Base-by-base conservation (phyloP, 2,797 vertebrate species). In the Tympanoctomys barrerae region DNA sequence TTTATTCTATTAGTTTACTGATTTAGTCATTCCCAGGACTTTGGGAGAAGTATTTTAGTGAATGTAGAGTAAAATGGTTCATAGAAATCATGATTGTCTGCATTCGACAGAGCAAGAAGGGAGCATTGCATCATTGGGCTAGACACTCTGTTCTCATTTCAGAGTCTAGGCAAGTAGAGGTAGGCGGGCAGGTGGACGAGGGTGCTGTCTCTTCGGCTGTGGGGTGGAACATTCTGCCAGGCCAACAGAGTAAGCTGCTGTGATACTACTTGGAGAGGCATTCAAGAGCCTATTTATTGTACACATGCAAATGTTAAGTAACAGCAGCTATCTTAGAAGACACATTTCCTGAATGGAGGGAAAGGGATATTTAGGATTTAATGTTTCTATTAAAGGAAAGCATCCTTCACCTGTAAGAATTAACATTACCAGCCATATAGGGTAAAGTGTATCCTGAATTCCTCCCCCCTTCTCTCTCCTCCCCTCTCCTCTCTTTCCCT, bases 41-140 rank as follows among this genome's bases (percentile, higher is more conserved):
- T 71, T 90, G 87, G 2, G 93, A 94, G 78, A 46, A 94, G 28
- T 39, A 94, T 39, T 82, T 88, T 68, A 89, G 24, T 94, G 83
- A 91, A 49, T 46, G 26, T 49, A 59, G 57, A 81, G 26, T 81
- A 75, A 93, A 73, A 87, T n/a, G 87, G 59, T 68, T 90, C 54
- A 22, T 77, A 59, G 24, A n/a, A 77, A 49, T 28, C 22, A 46
- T 49, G 39, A 89, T 87, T n/a, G 19, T 46, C 36, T 52, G 36
- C 89, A 85, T 42, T 80, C 85, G 77, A 22, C 64, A 22, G 31
- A 59, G 54, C 36, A 85, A 84, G 61, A 90, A 81, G 73, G 64
- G 9, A 79, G 77, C 46, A 91, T 62, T 66, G 64, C 11, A 70
- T 46, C 68, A 61, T 61, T 21, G 54, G 6, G 19, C 78, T 46